Base-by-base conservation (phyloP, 2,888 invertebrate species). In the Erebia palarica region DNA sequence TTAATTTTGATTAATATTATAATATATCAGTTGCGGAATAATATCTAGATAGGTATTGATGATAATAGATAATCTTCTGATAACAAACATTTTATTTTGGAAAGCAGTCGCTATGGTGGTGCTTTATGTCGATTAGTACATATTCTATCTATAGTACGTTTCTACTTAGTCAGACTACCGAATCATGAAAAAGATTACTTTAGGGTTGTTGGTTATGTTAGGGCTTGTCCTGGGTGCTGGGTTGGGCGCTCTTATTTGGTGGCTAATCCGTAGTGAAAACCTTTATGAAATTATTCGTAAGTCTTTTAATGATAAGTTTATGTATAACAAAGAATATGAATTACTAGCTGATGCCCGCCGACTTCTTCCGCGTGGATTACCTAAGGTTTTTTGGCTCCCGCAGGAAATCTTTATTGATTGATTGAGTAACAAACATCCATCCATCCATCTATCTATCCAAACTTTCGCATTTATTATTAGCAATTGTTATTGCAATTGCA, bases 231-330 rank as follows among this genome's bases (percentile, higher is more conserved):
- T 78, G 14, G 76, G 75, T 13, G 76, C 77, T 18, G 79, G 80
- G 1, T 21, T 80, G 8, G 77, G 76, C 5, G 80, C 79, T 9
- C 73, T 80, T 0, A 79, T 78, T 10, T 80, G 80, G 80, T 81
- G 82, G 82, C 67, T 82, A 21, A 75, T 81, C 9, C 70, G 68
- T 42, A 72, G 65, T 57, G 65, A 65, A 18, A 61, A 74, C 51
- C 47, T 61, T 14, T 76, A 75, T 74, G 76, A 77, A 75, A 80
- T 76, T 36, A 79, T 80, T 44, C 68, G 80, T 80, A 77, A 79
- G 79, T 77, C 5, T 59, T 3, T 27, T 27, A 13, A 9, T 51
- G 10, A 49, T 49, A 47, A 36, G 5, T 36, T 7, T 7, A 36
- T 36, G 2, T 1, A 27, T 27, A 36, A 36, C 1, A 7, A 36